phyloP scores from a whole-genome alignment of 1,140 invertebrate genomes.

The Pseudobourletiella spinata region DNA sequence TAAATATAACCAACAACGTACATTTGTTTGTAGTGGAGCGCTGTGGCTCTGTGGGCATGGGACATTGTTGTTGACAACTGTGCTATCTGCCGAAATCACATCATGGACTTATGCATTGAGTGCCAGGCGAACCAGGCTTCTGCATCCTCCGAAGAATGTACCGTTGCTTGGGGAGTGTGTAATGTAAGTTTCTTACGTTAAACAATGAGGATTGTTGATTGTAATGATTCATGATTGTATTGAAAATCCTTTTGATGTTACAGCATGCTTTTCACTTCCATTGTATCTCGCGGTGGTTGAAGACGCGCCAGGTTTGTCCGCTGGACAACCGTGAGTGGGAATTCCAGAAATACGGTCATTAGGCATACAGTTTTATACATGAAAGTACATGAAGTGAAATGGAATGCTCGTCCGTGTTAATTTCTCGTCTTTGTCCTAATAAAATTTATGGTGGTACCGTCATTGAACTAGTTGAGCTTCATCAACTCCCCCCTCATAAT shows the following conservation, averaged over 20 bases:
- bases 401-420: no score
- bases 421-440: no score
- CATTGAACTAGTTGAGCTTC: no score
- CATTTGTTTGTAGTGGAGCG: constrained; percentile 95
- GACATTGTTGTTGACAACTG: constrained; percentile 99
- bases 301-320: constrained; percentile 97
- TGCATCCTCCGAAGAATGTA: constrained; percentile 96
- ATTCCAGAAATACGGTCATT: constrained; percentile 83
- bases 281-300: constrained; percentile 97
- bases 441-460: no score
- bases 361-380: no score
- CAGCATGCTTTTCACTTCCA: constrained; percentile 99
- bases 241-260: constrained; percentile 43
- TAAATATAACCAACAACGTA: no score
- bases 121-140: constrained; percentile 99
- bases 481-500: no score
- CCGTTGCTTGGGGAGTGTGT: constrained; percentile 98
- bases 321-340: constrained; percentile 99
- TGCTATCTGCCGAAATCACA: constrained; percentile 99
- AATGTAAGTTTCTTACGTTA: constrained; percentile 77
- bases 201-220: no score
- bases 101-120: constrained; percentile 99
- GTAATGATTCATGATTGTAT: no score
- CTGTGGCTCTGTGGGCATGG: constrained; percentile 96
- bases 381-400: no score